phyloP scores from a whole-genome alignment of 1,140 invertebrate genomes.

The Orius insidiosus region DNA sequence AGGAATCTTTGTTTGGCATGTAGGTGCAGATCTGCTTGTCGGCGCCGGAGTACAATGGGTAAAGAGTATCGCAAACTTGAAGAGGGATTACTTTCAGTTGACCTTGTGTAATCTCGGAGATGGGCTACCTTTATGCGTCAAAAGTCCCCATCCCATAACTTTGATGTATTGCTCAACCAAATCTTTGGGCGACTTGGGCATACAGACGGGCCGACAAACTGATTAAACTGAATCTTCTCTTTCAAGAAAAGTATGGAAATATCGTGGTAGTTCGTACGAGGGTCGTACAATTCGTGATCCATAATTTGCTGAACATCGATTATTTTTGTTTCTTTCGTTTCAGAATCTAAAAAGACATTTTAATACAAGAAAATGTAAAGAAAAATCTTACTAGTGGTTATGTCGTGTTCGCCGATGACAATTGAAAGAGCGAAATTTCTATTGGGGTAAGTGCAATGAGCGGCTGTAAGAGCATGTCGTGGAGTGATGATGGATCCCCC shows the following conservation, averaged over 20 bases:
- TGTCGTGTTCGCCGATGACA: conserved; percentile 37
- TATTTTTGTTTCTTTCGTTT: no score
- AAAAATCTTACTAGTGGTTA: no score
- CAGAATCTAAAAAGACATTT: no score
- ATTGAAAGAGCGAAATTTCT: conserved; percentile 23
- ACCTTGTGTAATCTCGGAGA: conserved; percentile 33
- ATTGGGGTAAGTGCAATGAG: conserved; percentile 15
- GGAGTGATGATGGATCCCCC: conserved; percentile 18
- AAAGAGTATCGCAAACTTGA: conserved; percentile 25
- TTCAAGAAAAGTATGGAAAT: no score
- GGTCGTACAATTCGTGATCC: no score
- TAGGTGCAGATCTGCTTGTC: conserved; percentile 46
- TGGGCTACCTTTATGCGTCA: conserved; percentile 33
- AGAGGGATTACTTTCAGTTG: not conserved
- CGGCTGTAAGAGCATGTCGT: conserved; percentile 17
- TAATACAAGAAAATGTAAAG: no score
- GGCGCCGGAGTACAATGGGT: conserved; percentile 12
- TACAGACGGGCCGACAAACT: no score
- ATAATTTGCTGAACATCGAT: no score
- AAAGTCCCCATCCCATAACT: conserved; percentile 24
- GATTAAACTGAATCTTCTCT: no score
- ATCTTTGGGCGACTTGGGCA: no score
- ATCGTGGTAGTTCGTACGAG: no score
- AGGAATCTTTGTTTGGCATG: conserved; percentile 37
- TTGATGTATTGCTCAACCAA: no score